Conservation (phyloP, 2,797 vertebrate species). For the Enteromius unitaeniatus region DNA sequence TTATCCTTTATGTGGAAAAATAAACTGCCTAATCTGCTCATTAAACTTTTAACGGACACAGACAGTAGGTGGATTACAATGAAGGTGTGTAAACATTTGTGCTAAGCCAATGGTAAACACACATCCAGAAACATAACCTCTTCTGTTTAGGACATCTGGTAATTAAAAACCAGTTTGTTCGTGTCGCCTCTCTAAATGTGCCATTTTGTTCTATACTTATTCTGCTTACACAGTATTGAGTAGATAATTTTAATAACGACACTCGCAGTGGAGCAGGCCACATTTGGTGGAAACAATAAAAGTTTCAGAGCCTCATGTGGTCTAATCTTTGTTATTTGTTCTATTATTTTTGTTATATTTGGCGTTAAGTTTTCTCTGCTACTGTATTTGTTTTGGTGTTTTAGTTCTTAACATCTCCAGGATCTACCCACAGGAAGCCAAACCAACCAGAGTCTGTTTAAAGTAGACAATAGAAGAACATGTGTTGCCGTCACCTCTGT, state of each 20-base stretch:
- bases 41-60: slow-evolving; percentile 10
- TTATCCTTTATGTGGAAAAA: slow-evolving; percentile 20
- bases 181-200: neutral
- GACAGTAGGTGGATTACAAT: neutral
- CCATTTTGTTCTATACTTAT: slow-evolving; percentile 11
- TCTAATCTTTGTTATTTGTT: slow-evolving; percentile 13
- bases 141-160: neutral
- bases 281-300: neutral
- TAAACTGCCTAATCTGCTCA: neutral
- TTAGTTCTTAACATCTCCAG: slow-evolving; percentile 45
- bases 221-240: neutral
- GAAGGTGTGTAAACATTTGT: neutral
- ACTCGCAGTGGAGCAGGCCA: neutral
- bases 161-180: neutral
- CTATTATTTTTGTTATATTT: neutral
- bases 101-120: neutral
- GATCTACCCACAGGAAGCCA: slow-evolving; percentile 55
- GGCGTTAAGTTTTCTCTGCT: neutral
- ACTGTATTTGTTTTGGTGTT: slow-evolving; percentile 26
- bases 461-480: slow-evolving; percentile 52
- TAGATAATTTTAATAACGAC: neutral
- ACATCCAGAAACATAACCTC: slow-evolving; percentile 8
- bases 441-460: slow-evolving; percentile 31
- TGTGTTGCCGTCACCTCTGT: neutral
- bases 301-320: neutral